Evolutionary conservation across 2,113 vertebrate species (phyloP).

Genomic region (Rhinoderma darwinii): DNA sequence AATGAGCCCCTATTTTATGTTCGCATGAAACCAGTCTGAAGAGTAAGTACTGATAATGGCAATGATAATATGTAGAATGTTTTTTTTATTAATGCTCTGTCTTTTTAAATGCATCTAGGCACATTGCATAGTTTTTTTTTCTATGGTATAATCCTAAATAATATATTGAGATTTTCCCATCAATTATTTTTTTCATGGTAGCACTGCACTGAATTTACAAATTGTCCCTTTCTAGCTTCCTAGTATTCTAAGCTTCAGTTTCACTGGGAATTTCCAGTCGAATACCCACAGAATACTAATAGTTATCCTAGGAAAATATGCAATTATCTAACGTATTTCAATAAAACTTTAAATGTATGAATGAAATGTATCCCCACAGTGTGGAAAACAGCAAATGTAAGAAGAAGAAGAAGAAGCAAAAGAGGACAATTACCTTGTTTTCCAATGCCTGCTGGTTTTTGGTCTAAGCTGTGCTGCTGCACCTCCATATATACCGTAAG

Average conservation of each 20-base stretch:
- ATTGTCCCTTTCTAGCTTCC: not conserved
- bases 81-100: not conserved
- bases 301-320: not conserved
- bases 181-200: not conserved
- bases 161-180: not conserved
- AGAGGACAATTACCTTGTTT: conserved; percentile 33
- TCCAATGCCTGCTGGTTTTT: not conserved
- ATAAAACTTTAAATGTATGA: not conserved
- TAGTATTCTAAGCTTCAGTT: not conserved
- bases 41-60: not conserved
- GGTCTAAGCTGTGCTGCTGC: not conserved
- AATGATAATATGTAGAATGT: not conserved
- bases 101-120: not conserved
- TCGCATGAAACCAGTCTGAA: not conserved
- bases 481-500: conserved; percentile 24
- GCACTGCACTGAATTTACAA: not conserved
- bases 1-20: no score
- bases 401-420: not conserved
- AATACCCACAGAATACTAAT: not conserved
- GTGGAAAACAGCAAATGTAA: not conserved
- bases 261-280: not conserved
- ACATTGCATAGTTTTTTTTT: not conserved
- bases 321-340: no score
- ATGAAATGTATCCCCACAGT: not conserved
- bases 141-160: not conserved